Evolutionary conservation across 2,797 vertebrate genomes (phyloP).

Genomic region (Eremophila alpestris): DNA sequence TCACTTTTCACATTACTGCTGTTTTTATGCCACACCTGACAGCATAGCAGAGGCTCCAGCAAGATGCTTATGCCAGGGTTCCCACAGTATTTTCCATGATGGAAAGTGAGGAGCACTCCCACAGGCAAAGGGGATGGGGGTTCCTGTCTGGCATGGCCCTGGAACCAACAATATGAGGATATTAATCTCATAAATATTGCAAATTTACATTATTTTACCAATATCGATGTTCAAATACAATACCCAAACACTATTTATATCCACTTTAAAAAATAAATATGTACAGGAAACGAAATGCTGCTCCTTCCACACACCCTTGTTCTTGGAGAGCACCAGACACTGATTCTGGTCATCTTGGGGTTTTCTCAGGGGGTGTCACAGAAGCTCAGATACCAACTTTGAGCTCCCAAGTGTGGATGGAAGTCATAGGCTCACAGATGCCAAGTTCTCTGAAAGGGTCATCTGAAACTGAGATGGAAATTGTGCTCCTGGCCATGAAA

Average conservation of each 20-base stretch:
- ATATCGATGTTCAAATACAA: not conserved
- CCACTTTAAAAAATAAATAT: not conserved
- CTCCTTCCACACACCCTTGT: not conserved
- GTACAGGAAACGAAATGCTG: rapidly evolving
- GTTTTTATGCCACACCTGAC: not conserved
- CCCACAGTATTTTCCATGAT: not conserved
- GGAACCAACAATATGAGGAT: not conserved
- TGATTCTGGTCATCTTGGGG: not conserved
- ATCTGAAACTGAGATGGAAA: not conserved
- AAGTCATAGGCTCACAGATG: rapidly evolving
- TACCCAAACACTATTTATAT: not conserved
- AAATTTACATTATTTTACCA: not conserved
- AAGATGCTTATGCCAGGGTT: not conserved
- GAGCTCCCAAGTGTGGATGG: not conserved
- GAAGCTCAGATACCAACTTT: not conserved
- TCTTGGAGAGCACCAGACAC: not conserved
- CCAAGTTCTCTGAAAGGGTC: not conserved
- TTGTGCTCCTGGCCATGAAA: not conserved
- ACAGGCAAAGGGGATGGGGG: not conserved
- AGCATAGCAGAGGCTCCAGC: not conserved
- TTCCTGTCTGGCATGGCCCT: not conserved
- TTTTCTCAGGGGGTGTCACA: not conserved
- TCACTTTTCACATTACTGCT: not conserved
- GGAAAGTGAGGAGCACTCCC: not conserved
- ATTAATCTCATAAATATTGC: not conserved